Evolutionary conservation across 2,113 vertebrate genomes (phyloP), one percentile per base, ranked within the genome.

Genomic region (Sinocyclocheilus rhinocerous): DNA sequence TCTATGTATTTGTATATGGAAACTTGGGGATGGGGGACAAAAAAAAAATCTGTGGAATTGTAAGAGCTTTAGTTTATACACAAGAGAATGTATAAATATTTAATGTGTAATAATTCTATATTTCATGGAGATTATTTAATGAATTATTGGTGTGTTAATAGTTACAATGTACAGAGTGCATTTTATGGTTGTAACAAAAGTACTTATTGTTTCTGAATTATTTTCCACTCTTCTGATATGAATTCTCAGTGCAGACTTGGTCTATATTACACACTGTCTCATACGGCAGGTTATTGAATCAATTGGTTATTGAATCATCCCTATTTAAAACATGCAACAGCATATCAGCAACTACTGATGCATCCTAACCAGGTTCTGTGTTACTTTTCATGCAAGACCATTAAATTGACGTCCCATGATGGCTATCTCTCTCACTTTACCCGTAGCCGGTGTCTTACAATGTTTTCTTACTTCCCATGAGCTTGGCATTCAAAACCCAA

Each of bases 11-110:
- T 93, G 93, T 95, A 93, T 92, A 94, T 94, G 94, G 91, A 88
- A 92, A 93, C 93, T 93, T 96, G 95, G 88, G 91, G 88, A 90
- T 88, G 89, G 91, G 92, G 89, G 90, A 96, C 94, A 87, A 13
- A 76, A 75, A 39, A 39, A 76, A 29, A 89, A 94, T 72, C 91
- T 96, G 93, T 95, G 96, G 96, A 96, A 95, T 95, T 97, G 96
- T 95, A 94, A 97, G 96, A 97, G 97, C 96, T 97, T 96, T 95
- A 97, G 96, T 97, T 98, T 98, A 95, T 96, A 97, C 96, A 96
- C 95, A 92, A 89, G 89, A 90, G 94, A 93, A 95, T 92, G 94
- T 93, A 93, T 91, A 87, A 86, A 97, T 92, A 96, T 95, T 95
- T 97, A 96, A 92, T 93, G 93, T 94, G 96, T 97, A 95, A 97